Evolutionary conservation across 92 coral and sea anemone species (phyloP).

Genomic region (Diadumene lineata): DNA sequence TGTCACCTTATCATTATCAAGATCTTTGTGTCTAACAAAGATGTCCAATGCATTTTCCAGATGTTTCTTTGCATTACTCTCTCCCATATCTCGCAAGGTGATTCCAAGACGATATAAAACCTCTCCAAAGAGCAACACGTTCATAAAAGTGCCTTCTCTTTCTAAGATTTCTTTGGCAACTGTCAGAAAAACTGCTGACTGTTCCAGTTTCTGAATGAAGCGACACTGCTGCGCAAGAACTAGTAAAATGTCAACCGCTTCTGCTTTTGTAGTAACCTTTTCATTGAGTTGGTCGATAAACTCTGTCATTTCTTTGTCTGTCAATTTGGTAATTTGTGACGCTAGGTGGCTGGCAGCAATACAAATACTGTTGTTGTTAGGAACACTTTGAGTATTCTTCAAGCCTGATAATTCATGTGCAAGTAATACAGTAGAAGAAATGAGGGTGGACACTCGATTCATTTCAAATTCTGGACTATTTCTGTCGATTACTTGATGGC

Average conservation of each 20-base stretch:
- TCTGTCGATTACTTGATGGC: not conserved
- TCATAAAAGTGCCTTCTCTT: not conserved
- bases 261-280: not conserved
- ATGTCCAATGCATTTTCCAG: conserved; percentile 11
- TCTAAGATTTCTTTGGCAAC: conserved; percentile 15
- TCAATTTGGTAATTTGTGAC: not conserved
- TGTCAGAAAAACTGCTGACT: not conserved
- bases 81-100: not conserved
- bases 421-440: conserved; percentile 4
- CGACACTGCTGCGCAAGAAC: conserved; percentile 26
- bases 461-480: not conserved
- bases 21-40: not conserved
- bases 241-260: conserved; percentile 6
- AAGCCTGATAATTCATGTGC: not conserved
- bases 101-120: conserved; percentile 13
- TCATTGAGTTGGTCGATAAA: not conserved
- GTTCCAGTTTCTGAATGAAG: conserved; percentile 16
- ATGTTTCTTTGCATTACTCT: conserved; percentile 2
- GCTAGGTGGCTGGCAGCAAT: not conserved
- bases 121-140: not conserved
- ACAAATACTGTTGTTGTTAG: not conserved
- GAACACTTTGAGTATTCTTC: not conserved
- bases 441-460: conserved; percentile 6
- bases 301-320: not conserved
- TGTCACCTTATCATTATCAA: not conserved